Evolutionary conservation across 2,888 invertebrate species (phyloP).

Genomic region (Rugalucina vietnamica): DNA sequence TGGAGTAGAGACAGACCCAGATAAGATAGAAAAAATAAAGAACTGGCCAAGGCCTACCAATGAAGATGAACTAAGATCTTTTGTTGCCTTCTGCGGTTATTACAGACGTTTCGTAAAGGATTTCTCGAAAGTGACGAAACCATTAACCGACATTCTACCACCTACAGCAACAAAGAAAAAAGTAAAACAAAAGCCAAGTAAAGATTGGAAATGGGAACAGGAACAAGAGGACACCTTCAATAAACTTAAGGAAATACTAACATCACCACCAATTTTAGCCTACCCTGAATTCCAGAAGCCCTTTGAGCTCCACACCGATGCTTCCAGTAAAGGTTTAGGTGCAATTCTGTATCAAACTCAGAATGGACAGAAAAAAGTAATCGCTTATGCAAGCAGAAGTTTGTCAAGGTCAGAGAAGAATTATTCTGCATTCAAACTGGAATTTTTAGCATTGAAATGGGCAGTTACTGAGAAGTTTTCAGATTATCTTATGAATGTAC

Average conservation of each 20-base stretch:
- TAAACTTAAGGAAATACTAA: conserved; percentile 7
- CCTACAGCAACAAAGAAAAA: too few species aligned
- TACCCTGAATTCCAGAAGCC: conserved; percentile 36
- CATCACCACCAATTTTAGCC: conserved; percentile 25
- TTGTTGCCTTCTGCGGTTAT: too few species aligned
- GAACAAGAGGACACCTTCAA: too few species aligned
- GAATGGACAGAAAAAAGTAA: conserved; percentile 29
- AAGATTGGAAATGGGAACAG: too few species aligned
- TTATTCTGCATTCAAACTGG: conserved; percentile 49
- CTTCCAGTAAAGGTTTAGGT: conserved; percentile 29
- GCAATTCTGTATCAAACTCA: conserved; percentile 48
- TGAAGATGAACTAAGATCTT: too few species aligned
- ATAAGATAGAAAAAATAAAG: too few species aligned
- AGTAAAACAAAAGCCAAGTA: too few species aligned
- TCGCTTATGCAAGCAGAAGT: conserved; percentile 46
- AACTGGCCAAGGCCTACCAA: too few species aligned
- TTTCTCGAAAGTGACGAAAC: too few species aligned
- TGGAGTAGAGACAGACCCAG: too few species aligned
- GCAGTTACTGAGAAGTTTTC: conserved; percentile 51
- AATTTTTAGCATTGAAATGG: conserved; percentile 53
- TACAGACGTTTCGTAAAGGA: too few species aligned
- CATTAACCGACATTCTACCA: too few species aligned
- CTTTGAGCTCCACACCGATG: conserved; percentile 52
- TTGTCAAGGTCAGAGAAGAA: conserved; percentile 38
- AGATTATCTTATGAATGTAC: conserved; percentile 33